phyloP scores from a whole-genome alignment of 1,140 invertebrate species.

The Tetraneura akinire region DNA sequence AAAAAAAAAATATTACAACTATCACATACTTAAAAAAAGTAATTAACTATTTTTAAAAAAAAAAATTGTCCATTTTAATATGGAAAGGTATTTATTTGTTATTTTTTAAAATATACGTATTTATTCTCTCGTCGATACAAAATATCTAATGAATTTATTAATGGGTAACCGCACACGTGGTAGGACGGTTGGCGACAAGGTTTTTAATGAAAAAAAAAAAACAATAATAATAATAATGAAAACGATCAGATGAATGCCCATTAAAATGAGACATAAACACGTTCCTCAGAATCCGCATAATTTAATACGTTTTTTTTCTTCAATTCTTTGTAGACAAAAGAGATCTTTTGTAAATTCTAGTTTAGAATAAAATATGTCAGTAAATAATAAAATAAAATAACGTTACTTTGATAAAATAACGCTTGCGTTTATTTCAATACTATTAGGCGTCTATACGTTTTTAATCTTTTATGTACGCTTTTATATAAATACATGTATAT shows the following conservation, averaged over 20 bases:
- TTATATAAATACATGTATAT: too few relatives aligned
- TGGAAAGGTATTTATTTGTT: not conserved
- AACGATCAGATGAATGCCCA: not conserved
- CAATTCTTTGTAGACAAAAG: not conserved
- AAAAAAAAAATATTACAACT: too few relatives aligned
- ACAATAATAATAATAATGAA: not conserved
- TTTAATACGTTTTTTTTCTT: slow-evolving; percentile 11
- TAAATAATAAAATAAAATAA: too few relatives aligned
- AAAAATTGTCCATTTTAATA: too few relatives aligned
- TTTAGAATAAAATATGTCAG: not conserved
- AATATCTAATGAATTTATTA: not conserved
- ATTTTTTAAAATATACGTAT: not conserved
- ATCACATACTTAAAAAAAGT: too few relatives aligned
- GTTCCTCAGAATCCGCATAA: slow-evolving; percentile 1
- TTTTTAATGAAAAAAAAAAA: not conserved
- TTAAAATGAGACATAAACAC: slow-evolving; percentile 29
- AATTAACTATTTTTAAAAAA: not conserved
- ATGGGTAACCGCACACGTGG: slow-evolving; percentile 11
- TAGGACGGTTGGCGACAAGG: not conserved
- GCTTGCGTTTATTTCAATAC: too few relatives aligned
- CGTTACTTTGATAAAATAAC: too few relatives aligned
- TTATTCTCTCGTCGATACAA: not conserved
- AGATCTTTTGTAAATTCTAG: not conserved
- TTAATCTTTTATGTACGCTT: too few relatives aligned
- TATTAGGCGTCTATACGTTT: too few relatives aligned